A percentile compares a stretch with the other conserved stretches of the same genome.
These are phyloP conservation scores for Alviniconcha strummeri DNA, from an alignment of 2,888 invertebrate genomes.

Conservation along the genomic window DNA sequence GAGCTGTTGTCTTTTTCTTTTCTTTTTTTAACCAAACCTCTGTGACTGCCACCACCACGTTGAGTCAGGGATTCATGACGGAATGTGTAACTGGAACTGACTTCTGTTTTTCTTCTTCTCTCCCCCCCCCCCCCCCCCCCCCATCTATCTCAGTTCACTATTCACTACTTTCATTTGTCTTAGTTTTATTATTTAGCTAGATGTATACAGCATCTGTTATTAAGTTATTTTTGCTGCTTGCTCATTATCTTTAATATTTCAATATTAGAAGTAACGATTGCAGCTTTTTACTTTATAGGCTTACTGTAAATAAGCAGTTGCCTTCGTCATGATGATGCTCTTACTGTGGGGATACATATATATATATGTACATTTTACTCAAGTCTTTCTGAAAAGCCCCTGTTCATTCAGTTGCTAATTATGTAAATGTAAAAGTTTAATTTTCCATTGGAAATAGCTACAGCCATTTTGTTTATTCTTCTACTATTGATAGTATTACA, in stretches of 20 bases:
- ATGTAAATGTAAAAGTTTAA: no score
- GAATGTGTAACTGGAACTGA: background rate
- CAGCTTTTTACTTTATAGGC: constrained; percentile 9
- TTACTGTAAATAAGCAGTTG: constrained; percentile 19
- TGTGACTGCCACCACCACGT: constrained; percentile 26
- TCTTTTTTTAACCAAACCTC: constrained; percentile 3
- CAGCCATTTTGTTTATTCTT: no score
- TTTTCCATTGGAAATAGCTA: no score
- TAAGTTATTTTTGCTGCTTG: no score
- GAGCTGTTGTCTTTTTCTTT: constrained; percentile 15
- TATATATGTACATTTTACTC: constrained; percentile 23
- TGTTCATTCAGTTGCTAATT: no score
- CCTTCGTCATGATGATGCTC: background rate
- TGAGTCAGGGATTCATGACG: constrained; percentile 14
- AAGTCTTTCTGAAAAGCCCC: constrained; percentile 2
- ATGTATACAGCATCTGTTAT: no score
- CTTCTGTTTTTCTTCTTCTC: background rate
- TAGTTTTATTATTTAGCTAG: background rate
- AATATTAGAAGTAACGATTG: background rate
- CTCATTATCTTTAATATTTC: no score
- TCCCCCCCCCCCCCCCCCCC: background rate
- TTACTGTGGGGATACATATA: no score
- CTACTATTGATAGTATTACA: no score
- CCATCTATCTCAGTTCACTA: no score
- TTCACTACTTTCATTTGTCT: background rate